A percentile compares a stretch with the other conserved stretches of the same genome.
These are phyloP conservation scores for Bubo bubo DNA, from an alignment of 2,113 vertebrate genomes.

Conservation along the genomic window DNA sequence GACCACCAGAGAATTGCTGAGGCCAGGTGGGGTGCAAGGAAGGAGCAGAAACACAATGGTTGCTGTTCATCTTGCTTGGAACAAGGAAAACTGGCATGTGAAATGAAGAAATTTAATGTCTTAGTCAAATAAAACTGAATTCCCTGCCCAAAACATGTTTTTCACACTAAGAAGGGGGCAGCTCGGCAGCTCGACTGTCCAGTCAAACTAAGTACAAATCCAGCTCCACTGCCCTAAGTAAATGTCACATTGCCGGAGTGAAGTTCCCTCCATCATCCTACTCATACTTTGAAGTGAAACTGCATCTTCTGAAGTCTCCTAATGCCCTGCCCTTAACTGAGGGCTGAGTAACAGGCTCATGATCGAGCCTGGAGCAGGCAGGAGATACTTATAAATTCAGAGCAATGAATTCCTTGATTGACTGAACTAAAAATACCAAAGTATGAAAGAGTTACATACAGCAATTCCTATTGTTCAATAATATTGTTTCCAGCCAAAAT, in stretches of 20 bases:
- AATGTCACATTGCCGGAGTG: background rate
- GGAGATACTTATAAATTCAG: background rate
- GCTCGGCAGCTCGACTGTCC: accelerated
- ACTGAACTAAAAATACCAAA: background rate
- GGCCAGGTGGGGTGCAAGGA: accelerated
- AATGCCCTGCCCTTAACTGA: background rate
- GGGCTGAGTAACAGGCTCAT: background rate
- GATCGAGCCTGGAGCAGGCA: background rate
- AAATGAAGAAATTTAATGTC: background rate
- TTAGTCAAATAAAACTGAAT: background rate
- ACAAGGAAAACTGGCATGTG: background rate
- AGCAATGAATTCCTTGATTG: background rate
- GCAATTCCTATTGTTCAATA: background rate
- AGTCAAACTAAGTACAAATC: background rate
- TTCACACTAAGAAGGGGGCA: background rate
- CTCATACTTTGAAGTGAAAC: background rate
- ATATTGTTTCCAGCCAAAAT: background rate
- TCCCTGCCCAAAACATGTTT: background rate
- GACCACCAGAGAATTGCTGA: background rate
- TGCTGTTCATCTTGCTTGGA: accelerated
- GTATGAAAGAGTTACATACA: background rate
- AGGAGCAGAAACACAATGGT: background rate
- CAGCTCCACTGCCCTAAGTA: background rate
- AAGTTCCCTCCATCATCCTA: background rate
- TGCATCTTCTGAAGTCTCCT: background rate